Conservation (phyloP, 2,113 vertebrate genomes). For the Tenebrosternarchus preto region DNA sequence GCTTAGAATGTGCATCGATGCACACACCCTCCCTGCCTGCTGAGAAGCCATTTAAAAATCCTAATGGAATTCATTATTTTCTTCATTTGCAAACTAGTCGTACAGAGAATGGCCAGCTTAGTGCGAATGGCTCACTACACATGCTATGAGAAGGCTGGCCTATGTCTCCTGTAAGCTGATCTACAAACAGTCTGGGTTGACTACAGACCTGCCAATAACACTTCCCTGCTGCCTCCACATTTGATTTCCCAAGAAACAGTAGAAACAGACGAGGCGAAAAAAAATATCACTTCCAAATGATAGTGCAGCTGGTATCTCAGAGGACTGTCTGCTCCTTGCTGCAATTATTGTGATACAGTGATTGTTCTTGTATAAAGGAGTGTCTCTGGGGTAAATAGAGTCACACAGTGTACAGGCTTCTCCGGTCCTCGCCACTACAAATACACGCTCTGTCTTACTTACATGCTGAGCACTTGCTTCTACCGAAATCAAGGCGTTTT, state of each 20-base stretch:
- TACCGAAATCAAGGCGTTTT: conserved; percentile 12
- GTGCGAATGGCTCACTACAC: conserved; percentile 62
- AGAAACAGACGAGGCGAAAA: not conserved
- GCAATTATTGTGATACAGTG: conserved; percentile 35
- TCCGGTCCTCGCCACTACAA: conserved; percentile 15
- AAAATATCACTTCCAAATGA: conserved; percentile 47
- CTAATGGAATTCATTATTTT: conserved; percentile 74
- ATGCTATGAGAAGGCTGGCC: conserved; percentile 45
- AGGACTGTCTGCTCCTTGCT: conserved; percentile 39
- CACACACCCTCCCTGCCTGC: conserved; percentile 48
- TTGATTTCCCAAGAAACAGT: conserved; percentile 48
- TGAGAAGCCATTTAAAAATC: conserved; percentile 71
- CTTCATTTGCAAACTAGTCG: conserved; percentile 61
- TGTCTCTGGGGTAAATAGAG: conserved; percentile 47
- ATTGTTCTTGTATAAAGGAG: conserved; percentile 40
- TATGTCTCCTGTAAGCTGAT: conserved; percentile 44
- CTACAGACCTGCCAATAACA: conserved; percentile 42
- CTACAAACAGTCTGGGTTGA: conserved; percentile 37
- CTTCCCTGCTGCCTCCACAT: conserved; percentile 26
- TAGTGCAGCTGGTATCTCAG: conserved; percentile 28
- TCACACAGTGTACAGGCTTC: conserved; percentile 26
- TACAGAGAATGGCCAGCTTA: conserved; percentile 46
- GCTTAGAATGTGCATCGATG: conserved; percentile 45
- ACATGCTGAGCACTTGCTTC: conserved; percentile 1
- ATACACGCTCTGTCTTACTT: conserved; percentile 27